phyloP scores from a whole-genome alignment of 1,140 invertebrate genomes.

The Akabosia matsudoensis region DNA sequence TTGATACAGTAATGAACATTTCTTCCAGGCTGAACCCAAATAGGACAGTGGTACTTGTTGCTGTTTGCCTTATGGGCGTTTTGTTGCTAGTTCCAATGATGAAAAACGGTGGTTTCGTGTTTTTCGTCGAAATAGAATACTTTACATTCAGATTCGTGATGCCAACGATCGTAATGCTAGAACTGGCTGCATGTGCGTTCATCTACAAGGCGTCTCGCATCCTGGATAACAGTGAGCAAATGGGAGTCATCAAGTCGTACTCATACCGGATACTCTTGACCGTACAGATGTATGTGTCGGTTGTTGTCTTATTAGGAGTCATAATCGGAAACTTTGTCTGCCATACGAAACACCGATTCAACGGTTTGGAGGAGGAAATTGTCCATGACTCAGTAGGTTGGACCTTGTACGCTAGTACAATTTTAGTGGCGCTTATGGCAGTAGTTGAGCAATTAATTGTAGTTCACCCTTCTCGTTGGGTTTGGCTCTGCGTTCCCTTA shows the following conservation, averaged over 20 bases:
- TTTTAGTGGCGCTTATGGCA: background rate
- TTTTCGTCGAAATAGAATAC: conserved; percentile 37
- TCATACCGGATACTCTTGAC: background rate
- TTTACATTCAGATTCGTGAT: conserved; percentile 20
- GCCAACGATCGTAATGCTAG: conserved; percentile 18
- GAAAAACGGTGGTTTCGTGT: conserved; percentile 35
- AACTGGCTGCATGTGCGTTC: conserved; percentile 25
- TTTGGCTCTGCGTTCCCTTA: background rate
- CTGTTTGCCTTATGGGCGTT: conserved; percentile 28
- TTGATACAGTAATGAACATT: conserved; percentile 25
- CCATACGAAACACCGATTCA: background rate
- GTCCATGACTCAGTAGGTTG: background rate
- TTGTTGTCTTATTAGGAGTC: background rate
- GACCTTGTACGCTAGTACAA: background rate
- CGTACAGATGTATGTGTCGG: conserved; percentile 16
- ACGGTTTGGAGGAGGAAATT: background rate
- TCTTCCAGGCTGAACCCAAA: conserved; percentile 27
- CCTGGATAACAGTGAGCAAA: conserved; percentile 27
- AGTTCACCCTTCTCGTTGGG: background rate
- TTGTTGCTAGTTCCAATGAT: conserved; percentile 18
- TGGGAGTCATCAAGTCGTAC: conserved; percentile 2
- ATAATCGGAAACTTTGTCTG: background rate
- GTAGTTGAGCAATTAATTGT: conserved; percentile 1
- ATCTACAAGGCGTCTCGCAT: conserved; percentile 30
- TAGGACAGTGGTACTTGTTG: background rate